These are phyloP conservation scores for Syngnathus typhle DNA, from an alignment of 2,113 vertebrate species.

Conservation along the genomic window DNA sequence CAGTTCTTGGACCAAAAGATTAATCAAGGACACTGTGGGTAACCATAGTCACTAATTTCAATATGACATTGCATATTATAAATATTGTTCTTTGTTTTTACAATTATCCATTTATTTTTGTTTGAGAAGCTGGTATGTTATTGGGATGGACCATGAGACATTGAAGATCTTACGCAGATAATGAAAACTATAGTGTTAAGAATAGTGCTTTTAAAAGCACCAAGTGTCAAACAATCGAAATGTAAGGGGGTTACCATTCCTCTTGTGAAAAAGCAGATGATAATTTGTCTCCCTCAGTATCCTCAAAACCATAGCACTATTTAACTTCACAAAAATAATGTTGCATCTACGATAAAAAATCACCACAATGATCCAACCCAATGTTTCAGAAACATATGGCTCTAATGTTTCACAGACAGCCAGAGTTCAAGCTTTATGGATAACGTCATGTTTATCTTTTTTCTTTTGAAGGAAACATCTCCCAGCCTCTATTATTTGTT, in stretches of 20 bases:
- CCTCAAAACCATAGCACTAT: slow-evolving; percentile 6
- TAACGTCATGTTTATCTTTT: not conserved
- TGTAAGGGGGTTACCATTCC: too few species aligned
- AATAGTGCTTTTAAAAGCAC: too few species aligned
- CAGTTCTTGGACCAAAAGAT: not conserved
- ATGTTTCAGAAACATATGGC: too few species aligned
- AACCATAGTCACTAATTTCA: not conserved
- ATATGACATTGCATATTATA: not conserved
- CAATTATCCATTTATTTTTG: not conserved
- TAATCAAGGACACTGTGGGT: not conserved
- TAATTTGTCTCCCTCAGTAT: slow-evolving; percentile 10
- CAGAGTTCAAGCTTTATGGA: not conserved
- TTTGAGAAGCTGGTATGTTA: not conserved
- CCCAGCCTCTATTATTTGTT: too few species aligned
- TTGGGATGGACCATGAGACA: not conserved
- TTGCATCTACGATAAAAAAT: not conserved
- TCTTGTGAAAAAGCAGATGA: slow-evolving; percentile 1
- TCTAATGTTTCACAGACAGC: not conserved
- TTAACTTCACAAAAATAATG: slow-evolving; percentile 13
- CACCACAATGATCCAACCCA: not conserved
- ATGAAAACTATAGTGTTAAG: not conserved
- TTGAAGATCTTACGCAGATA: not conserved
- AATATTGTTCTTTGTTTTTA: not conserved
- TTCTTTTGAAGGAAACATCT: too few species aligned
- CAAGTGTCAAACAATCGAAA: too few species aligned